Conservation (phyloP, 1,140 invertebrate genomes). For the Heterodera schachtii region DNA sequence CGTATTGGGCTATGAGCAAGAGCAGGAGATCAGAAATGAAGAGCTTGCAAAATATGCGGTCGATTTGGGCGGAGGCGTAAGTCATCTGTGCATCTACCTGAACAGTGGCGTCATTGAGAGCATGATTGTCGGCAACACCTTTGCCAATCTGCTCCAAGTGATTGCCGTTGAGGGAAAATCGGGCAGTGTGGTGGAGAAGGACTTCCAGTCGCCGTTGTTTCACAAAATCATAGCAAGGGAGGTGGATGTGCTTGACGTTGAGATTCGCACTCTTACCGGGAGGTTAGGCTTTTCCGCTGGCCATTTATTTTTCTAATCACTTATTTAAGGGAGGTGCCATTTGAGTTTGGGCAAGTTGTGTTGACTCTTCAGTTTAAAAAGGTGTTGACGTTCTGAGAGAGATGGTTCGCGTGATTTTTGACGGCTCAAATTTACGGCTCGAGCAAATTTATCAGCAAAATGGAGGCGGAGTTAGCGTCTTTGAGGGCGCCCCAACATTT, state of each 20-base stretch:
- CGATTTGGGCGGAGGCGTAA: too few species aligned
- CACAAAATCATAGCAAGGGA: constrained; percentile 16
- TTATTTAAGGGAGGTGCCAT: neutral
- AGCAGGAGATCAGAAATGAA: neutral
- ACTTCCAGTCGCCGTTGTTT: constrained; percentile 27
- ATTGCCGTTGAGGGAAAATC: neutral
- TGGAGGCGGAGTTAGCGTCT: neutral
- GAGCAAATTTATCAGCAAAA: constrained; percentile 19
- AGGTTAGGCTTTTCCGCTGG: neutral
- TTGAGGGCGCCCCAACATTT: neutral
- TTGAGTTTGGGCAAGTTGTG: neutral
- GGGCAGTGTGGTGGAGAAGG: constrained; percentile 20
- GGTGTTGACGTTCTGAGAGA: neutral
- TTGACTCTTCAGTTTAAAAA: constrained; percentile 1
- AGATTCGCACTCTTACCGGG: constrained; percentile 18
- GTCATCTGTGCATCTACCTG: too few species aligned
- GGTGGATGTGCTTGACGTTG: constrained; percentile 23
- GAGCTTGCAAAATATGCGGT: constrained; percentile 5
- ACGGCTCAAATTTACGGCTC: constrained; percentile 2
- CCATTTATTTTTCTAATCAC: too few species aligned
- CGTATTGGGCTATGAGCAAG: constrained; percentile 1
- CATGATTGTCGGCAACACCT: constrained; percentile 29
- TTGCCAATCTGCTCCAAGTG: neutral
- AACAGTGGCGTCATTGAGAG: neutral
- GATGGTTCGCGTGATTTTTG: constrained; percentile 36